phyloP scores from a whole-genome alignment of 1,140 invertebrate species.

The Helicoverpa zea region DNA sequence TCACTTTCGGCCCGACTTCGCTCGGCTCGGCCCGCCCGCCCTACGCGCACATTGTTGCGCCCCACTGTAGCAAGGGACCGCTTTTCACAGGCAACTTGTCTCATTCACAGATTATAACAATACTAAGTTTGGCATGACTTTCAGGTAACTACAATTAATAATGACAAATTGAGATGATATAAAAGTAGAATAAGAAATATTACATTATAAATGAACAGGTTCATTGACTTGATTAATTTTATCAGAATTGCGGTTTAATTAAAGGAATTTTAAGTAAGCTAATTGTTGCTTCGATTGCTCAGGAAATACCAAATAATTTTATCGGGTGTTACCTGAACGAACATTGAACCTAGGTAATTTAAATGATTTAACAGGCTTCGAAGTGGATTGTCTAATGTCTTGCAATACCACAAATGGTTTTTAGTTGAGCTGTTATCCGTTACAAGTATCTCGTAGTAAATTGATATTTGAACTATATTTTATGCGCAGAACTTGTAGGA shows the following conservation, averaged over 20 bases:
- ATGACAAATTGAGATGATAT: not conserved
- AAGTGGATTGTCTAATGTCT: not conserved
- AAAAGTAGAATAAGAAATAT: not conserved
- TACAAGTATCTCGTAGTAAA: not conserved
- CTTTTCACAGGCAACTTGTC: conserved; percentile 14
- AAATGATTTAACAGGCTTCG: not conserved
- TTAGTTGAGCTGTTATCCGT: not conserved
- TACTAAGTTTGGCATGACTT: conserved; percentile 17
- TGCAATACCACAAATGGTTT: conserved; percentile 1
- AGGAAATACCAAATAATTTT: conserved; percentile 25
- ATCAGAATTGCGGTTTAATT: not conserved
- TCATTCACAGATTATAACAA: conserved; percentile 33
- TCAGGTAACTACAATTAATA: not conserved
- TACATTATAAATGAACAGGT: not conserved
- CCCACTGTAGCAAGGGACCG: conserved; percentile 36
- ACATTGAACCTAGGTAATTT: conserved; percentile 13
- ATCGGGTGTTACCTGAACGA: conserved; percentile 11
- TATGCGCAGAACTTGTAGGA: not conserved
- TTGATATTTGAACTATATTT: conserved; percentile 8
- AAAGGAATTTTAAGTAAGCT: conserved; percentile 12
- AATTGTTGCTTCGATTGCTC: conserved; percentile 26
- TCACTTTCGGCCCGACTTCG: conserved; percentile 73
- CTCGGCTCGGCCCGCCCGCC: conserved; percentile 69
- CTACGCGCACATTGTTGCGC: conserved; percentile 66
- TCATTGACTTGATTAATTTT: conserved; percentile 29